A percentile compares a stretch with the other conserved stretches of the same genome.
phyloP scores from a whole-genome alignment of 2,113 vertebrate species.

The Puffinus mauretanicus region DNA sequence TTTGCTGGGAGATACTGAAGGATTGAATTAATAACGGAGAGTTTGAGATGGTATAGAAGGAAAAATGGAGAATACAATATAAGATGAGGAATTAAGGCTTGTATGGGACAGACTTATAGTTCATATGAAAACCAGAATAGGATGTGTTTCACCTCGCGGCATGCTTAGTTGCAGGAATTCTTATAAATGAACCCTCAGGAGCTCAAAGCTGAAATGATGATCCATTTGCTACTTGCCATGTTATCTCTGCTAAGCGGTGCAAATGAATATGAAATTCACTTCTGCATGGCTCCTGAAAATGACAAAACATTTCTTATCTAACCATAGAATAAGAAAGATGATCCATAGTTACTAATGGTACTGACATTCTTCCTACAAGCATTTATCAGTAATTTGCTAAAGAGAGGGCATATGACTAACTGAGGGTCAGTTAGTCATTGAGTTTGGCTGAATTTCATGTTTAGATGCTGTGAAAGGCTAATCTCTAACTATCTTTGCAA shows the following conservation, averaged over 20 bases:
- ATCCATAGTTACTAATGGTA: not conserved
- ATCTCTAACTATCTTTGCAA: not conserved
- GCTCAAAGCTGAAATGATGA: not conserved
- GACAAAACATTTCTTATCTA: not conserved
- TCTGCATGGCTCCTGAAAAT: not conserved
- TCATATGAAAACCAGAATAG: not conserved
- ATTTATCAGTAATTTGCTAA: not conserved
- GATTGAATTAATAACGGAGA: not conserved
- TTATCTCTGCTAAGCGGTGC: not conserved
- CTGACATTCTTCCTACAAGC: not conserved
- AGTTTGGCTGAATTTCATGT: not conserved
- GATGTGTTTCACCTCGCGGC: not conserved
- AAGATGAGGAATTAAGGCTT: not conserved
- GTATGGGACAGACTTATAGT: not conserved
- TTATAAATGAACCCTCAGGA: not conserved
- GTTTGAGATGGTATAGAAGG: not conserved
- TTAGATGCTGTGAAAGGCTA: not conserved
- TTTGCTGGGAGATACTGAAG: not conserved
- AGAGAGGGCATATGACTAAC: not conserved
- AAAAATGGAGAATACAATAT: not conserved
- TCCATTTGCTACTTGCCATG: not conserved
- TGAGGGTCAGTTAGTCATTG: not conserved
- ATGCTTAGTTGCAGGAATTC: not conserved
- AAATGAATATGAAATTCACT: not conserved
- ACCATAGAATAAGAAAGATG: not conserved